Conservation (phyloP, 2,888 invertebrate genomes). For the Blomia tropicalis region DNA sequence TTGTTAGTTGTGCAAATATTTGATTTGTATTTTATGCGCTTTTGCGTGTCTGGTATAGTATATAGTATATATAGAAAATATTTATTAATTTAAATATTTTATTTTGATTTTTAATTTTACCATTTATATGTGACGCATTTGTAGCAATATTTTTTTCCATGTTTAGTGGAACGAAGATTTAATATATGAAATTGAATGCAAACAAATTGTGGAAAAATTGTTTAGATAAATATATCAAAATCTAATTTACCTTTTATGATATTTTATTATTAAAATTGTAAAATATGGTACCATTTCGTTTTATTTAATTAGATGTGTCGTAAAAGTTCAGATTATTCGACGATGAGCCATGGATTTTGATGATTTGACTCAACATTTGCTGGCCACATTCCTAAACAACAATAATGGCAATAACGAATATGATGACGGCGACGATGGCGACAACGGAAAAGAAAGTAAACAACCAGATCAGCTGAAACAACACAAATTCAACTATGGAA, state of each 20-base stretch:
- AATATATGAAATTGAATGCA: no score
- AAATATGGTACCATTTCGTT: no score
- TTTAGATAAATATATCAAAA: no score
- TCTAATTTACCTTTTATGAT: no score
- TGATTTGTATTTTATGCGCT: background rate
- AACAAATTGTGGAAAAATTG: no score
- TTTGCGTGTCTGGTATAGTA: background rate
- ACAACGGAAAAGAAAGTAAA: background rate
- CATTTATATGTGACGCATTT: no score
- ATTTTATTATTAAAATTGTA: no score
- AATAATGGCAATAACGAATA: background rate
- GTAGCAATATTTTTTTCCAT: no score
- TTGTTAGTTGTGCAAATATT: no score
- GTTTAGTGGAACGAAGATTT: no score
- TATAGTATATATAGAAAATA: background rate
- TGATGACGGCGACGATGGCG: background rate
- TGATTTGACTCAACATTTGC: conserved; percentile 7
- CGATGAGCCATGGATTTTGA: conserved; percentile 14
- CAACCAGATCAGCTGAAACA: background rate
- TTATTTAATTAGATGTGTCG: no score
- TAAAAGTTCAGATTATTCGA: no score
- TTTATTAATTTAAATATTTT: background rate
- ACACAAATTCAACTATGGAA: background rate
- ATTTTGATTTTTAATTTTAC: background rate
- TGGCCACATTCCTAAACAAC: background rate